phyloP scores from a whole-genome alignment of 2,888 invertebrate species.

The Sialis lutaria region DNA sequence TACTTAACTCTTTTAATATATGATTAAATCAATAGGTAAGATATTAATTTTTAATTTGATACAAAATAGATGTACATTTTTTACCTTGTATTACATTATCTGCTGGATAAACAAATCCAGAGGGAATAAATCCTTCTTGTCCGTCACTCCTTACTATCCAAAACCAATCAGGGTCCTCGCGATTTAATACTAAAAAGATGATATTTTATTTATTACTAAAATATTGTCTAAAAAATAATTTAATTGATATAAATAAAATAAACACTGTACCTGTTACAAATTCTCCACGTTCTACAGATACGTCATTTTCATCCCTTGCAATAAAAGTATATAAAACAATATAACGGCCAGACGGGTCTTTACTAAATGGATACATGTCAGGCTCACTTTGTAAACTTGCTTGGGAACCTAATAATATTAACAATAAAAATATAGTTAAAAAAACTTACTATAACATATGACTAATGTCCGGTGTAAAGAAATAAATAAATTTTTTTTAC shows the following conservation, averaged over 20 bases:
- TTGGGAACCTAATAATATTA: conserved; percentile 25
- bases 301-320: conserved; percentile 85
- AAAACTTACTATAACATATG: not conserved
- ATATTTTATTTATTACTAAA: not conserved
- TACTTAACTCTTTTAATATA: no score
- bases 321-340: conserved; percentile 88
- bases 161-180: conserved; percentile 93
- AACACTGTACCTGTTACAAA: conserved; percentile 58
- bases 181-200: conserved; percentile 57
- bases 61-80: conserved; percentile 6
- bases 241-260: no score
- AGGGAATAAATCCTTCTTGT: conserved; percentile 90
- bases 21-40: no score
- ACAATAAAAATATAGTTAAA: not conserved
- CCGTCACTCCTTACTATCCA: conserved; percentile 89
- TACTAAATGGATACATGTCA: conserved; percentile 50
- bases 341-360: conserved; percentile 79
- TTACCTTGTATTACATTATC: conserved; percentile 53
- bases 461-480: not conserved
- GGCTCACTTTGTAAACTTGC: conserved; percentile 32
- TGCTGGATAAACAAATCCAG: conserved; percentile 85
- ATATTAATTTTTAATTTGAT: conserved; percentile 1
- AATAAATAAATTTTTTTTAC: not conserved
- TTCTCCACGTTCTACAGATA: conserved; percentile 83
- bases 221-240: no score